phyloP scores from a whole-genome alignment of 2,113 vertebrate genomes.

The Sphaerodactylus townsendi region DNA sequence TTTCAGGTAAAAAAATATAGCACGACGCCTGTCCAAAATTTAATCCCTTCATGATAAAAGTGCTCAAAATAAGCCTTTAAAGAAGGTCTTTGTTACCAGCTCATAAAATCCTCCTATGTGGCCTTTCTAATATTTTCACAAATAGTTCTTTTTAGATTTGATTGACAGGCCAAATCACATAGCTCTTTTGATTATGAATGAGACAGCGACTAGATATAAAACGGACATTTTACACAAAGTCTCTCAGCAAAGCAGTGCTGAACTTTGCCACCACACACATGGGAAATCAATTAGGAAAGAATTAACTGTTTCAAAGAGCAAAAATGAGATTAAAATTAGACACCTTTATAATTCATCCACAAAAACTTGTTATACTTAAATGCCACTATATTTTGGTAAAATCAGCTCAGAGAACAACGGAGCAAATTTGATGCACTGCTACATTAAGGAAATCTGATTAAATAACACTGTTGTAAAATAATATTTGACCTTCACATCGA shows the following conservation, averaged over 20 bases:
- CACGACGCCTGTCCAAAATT: not conserved
- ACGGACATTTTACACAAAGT: slow-evolving; percentile 15
- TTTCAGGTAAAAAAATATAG: not conserved
- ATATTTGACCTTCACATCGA: not conserved
- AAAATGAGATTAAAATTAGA: not conserved
- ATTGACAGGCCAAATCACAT: slow-evolving; percentile 24
- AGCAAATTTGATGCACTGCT: not conserved
- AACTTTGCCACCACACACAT: not conserved
- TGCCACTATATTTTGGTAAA: not conserved
- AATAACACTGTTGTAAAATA: not conserved
- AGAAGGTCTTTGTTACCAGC: slow-evolving; percentile 41
- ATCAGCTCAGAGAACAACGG: not conserved
- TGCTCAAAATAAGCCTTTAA: slow-evolving; percentile 28
- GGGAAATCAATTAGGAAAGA: not conserved
- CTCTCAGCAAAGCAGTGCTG: not conserved
- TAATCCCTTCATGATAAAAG: slow-evolving; percentile 14
- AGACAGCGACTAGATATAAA: slow-evolving; percentile 32
- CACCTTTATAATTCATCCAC: not conserved
- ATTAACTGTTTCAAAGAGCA: not conserved
- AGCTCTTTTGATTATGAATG: slow-evolving; percentile 41
- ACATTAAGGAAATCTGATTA: not conserved
- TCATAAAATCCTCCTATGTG: slow-evolving; percentile 34
- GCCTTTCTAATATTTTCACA: slow-evolving; percentile 32
- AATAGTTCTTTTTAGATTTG: slow-evolving; percentile 44
- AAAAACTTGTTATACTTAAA: not conserved